These are phyloP conservation scores for Alviniconcha strummeri DNA, from an alignment of 2,888 invertebrate genomes.

Conservation along the genomic window DNA sequence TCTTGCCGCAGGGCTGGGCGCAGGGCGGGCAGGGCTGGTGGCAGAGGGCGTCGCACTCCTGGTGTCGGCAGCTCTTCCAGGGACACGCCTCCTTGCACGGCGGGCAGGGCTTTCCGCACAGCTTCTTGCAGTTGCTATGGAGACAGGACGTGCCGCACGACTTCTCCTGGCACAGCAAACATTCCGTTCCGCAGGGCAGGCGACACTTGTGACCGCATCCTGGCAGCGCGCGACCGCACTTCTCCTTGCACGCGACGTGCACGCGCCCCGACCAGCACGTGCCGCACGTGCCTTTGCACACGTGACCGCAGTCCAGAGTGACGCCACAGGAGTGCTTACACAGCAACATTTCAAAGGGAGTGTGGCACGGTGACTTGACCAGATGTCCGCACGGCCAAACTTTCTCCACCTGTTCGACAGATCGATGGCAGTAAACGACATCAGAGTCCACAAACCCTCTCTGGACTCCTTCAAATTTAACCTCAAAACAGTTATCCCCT, in stretches of 20 bases:
- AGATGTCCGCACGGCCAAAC: slow-evolving; percentile 39
- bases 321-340: slow-evolving; percentile 33
- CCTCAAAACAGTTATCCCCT: no score
- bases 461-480: no score
- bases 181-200: slow-evolving; percentile 30
- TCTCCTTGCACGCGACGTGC: slow-evolving; percentile 33
- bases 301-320: slow-evolving; percentile 33
- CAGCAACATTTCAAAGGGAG: not conserved
- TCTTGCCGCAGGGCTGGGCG: not conserved
- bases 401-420: slow-evolving; percentile 3
- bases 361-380: slow-evolving; percentile 22
- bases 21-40: slow-evolving; percentile 29
- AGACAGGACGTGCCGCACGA: slow-evolving; percentile 24
- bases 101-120: slow-evolving; percentile 32
- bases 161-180: slow-evolving; percentile 29
- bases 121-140: slow-evolving; percentile 4
- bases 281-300: slow-evolving; percentile 35
- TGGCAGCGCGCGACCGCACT: slow-evolving; percentile 28
- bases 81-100: slow-evolving; percentile 32
- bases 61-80: slow-evolving; percentile 22
- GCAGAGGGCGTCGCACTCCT: slow-evolving; percentile 24
- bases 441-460: no score
- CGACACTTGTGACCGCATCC: slow-evolving; percentile 36
- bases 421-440: no score
- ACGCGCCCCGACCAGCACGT: slow-evolving; percentile 34